Evolutionary conservation across 2,888 invertebrate species (phyloP).

Genomic region (Drosophila affinis): DNA sequence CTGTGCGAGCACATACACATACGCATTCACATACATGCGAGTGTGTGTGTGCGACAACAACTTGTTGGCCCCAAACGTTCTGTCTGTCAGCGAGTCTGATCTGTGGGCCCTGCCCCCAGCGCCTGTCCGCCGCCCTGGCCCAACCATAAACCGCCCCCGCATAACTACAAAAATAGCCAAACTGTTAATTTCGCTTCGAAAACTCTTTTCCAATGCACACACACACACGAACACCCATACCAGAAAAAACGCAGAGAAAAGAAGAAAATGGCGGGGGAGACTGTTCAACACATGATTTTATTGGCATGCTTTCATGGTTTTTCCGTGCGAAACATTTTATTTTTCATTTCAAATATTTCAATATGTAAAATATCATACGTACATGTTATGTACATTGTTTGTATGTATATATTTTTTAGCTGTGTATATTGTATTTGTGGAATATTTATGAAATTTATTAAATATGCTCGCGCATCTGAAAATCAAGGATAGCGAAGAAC

Average conservation of each 20-base stretch:
- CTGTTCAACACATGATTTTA: conserved; percentile 64
- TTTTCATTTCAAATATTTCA: conserved; percentile 48
- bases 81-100: conserved; percentile 39
- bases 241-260: background rate
- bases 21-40: background rate
- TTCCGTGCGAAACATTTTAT: conserved; percentile 69
- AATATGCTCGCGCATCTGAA: conserved; percentile 55
- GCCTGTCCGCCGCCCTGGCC: conserved; percentile 32
- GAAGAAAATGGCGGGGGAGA: background rate
- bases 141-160: conserved; percentile 65
- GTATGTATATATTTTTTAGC: background rate
- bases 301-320: conserved; percentile 74
- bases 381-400: conserved; percentile 1
- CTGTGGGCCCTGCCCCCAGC: conserved; percentile 31
- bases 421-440: conserved; percentile 12
- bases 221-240: conserved; percentile 11
- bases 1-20: background rate
- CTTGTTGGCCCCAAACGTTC: conserved; percentile 54
- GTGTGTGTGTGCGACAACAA: conserved; percentile 32
- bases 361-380: conserved; percentile 39
- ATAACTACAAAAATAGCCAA: conserved; percentile 69
- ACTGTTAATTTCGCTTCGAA: conserved; percentile 76
- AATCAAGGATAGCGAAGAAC: conserved; percentile 37
- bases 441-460: conserved; percentile 72
- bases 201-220: conserved; percentile 74